Evolutionary conservation across 1,140 invertebrate genomes (phyloP), one percentile per base, ranked within the genome.

Genomic region (Sitobion miscanthi): DNA sequence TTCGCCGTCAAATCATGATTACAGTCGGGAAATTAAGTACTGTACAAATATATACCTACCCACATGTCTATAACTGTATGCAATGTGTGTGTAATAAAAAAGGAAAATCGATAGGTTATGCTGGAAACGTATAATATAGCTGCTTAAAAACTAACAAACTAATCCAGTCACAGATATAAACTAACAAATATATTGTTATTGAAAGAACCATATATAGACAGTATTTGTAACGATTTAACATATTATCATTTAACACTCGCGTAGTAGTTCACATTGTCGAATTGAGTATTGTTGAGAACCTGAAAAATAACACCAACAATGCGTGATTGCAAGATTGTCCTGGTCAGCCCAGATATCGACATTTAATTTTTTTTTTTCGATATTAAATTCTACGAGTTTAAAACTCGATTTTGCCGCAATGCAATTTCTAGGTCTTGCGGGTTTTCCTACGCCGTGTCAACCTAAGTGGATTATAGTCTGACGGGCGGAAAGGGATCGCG

Each of bases 381-480:
- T 45, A 23, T 54, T 38, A 9, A 45, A 90, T 20, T n/a, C 14
- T 25, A 8, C 57, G 1, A 38, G 54, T 90, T 90, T 69, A 69
- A 90, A 69, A 90, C 54, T 69, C 89, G 42, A 90, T 90, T 90
- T 90, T 47, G 45, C 57, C 52, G 57, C 89, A 45, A 69, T 35
- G 6, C 54, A 90, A 69, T 90, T 90, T 57, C 69, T 91, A 47
- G 45, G 35, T 35, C 3, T 82, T 49, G n/a, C 30, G 91, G 62
- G 30, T 83, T 92, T 82, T 83, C 11, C 23, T 38, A 14, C 47
- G n/a, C 47, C 77, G 17, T 49, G 90, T 91, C 62, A 82, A 83
- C 69, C 69, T 93, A 93, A 93, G 91, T 93, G 77, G 91, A 93
- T 93, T 93, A 54, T 42, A 57, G 35, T 25, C 5, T 25, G 25